Conservation (phyloP, 2,888 invertebrate species). For the Ligdia adustata region DNA sequence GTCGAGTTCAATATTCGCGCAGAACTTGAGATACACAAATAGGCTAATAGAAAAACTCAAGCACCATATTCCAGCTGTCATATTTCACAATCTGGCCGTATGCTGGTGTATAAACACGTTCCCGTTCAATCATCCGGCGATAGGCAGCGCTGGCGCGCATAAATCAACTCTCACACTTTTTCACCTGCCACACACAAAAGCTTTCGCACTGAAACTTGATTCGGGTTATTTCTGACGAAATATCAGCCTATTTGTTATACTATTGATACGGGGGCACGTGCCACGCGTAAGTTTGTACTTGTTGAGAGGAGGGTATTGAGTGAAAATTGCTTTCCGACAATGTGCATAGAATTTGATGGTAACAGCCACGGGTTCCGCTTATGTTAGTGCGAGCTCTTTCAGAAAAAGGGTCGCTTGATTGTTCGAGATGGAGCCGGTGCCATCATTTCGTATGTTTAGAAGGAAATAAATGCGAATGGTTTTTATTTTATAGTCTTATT, state of each 20-base stretch:
- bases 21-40: slow-evolving; percentile 19
- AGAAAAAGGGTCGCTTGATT: slow-evolving; percentile 38
- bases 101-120: slow-evolving; percentile 78
- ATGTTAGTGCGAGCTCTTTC: slow-evolving; percentile 38
- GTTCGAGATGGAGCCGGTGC: slow-evolving; percentile 32
- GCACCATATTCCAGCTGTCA: slow-evolving; percentile 70
- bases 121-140: slow-evolving; percentile 80
- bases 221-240: slow-evolving; percentile 84
- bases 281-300: slow-evolving; percentile 79
- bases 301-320: slow-evolving; percentile 79
- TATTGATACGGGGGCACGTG: slow-evolving; percentile 82
- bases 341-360: slow-evolving; percentile 78
- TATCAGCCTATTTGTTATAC: slow-evolving; percentile 84
- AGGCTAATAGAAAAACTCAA: slow-evolving; percentile 41
- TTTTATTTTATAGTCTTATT: slow-evolving; percentile 23
- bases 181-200: slow-evolving; percentile 84
- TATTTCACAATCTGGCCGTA: slow-evolving; percentile 72
- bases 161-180: slow-evolving; percentile 83
- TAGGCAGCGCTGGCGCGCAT: slow-evolving; percentile 80
- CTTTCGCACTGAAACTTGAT: slow-evolving; percentile 82
- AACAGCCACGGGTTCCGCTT: slow-evolving; percentile 50
- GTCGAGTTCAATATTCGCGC: no score
- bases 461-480: slow-evolving; percentile 23
- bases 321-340: slow-evolving; percentile 79
- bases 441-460: slow-evolving; percentile 30